phyloP scores from a whole-genome alignment of 2,113 vertebrate genomes.

The Callithrix jacchus region DNA sequence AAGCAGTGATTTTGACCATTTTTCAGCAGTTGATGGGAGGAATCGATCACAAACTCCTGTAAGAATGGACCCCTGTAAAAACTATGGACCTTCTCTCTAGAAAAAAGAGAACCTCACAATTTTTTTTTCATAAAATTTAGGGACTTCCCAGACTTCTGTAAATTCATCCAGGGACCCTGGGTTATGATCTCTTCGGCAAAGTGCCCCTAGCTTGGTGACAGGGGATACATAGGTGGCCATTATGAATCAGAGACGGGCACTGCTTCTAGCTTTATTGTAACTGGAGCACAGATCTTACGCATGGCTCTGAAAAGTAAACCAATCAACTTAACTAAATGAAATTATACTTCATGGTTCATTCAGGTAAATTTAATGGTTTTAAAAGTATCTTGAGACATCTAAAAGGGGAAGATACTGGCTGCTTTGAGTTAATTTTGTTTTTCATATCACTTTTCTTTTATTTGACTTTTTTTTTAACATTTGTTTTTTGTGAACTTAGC shows the following conservation, averaged over 20 bases:
- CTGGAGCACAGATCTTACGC: neutral
- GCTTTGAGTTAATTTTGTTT: neutral
- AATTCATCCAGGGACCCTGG: neutral
- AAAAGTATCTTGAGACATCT: neutral
- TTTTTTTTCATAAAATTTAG: neutral
- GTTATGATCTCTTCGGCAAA: neutral
- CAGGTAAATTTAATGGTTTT: neutral
- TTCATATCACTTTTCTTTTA: neutral
- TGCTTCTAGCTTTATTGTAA: neutral
- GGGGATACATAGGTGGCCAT: too few species aligned
- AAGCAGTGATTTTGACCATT: neutral
- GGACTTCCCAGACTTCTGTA: neutral
- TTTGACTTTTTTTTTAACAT: neutral
- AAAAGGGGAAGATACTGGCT: neutral
- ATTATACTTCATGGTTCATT: neutral
- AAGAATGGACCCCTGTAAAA: neutral
- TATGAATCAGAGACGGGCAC: neutral
- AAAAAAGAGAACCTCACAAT: neutral
- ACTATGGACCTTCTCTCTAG: neutral
- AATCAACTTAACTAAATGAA: neutral
- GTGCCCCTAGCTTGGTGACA: neutral
- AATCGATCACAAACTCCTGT: neutral
- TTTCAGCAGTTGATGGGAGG: neutral
- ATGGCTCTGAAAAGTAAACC: conserved; percentile 11
- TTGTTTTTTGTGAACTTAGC: neutral